Evolutionary conservation across 1,140 invertebrate species (phyloP), one percentile per base, ranked within the genome.

Genomic region (Anastatus disparis): DNA sequence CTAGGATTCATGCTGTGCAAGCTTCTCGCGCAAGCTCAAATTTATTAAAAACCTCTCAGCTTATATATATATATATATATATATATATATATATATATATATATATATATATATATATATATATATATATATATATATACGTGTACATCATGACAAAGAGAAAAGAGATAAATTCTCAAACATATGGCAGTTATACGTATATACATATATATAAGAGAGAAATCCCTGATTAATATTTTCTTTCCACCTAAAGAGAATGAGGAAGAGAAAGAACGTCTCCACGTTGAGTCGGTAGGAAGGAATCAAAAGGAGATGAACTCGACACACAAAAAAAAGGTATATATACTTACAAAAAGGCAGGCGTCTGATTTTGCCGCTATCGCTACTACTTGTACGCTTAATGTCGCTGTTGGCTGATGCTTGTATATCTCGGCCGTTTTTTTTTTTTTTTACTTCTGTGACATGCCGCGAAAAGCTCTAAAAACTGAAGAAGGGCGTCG

Each of bases 201-300:
- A n/a, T n/a, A n/a, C n/a, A n/a, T n/a, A n/a, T n/a, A n/a, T n/a
- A 8, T 26, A 15, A 1, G 31, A 31, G 2, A 20, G 20, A 2
- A 3, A 35, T 17, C 7, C n/a, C 61, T 77, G 70, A 75, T 78
- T 76, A 79, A 79, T 76, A 79, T 77, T 78, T 77, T 75, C 71
- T 67, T 68, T 46, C 46, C 55, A 13, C n/a, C n/a, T 15, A 26
- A 31, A 24, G 46, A 38, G 1, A 24, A 27, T 27, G 13, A 22
- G 29, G 9, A 17, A 3, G 53, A 38, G 53, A 20, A n/a, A n/a
- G 15, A 64, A 50, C 46, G 64, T 71, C 59, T 42, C 66, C 59
- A 64, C 68, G 66, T 29, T n/a, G n/a, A n/a, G 3, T 6, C 75
- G 75, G n/a, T n/a, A 31, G 44, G 66, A 79, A 77, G 64, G 71